Percentiles rank a stretch among this genome's conserved stretches.
These are phyloP conservation scores for Esox masquinongy DNA, from an alignment of 2,797 vertebrate species.

Conservation along the genomic window DNA sequence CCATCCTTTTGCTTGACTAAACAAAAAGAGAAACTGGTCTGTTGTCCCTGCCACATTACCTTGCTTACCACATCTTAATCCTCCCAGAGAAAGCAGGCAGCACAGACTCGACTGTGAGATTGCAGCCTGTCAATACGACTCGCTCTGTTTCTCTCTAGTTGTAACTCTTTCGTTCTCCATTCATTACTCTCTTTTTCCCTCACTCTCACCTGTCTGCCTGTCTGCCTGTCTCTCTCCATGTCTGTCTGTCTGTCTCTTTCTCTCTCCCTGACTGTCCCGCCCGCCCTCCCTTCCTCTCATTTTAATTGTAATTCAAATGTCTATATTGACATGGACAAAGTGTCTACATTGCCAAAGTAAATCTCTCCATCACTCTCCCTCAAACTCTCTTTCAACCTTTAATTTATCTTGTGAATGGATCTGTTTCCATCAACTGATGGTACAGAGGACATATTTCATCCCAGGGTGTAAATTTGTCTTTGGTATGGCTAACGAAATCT, in stretches of 20 bases:
- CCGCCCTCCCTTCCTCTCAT: background rate
- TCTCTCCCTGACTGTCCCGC: background rate
- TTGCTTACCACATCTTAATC: slow-evolving; percentile 1
- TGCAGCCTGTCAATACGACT: slow-evolving; percentile 43
- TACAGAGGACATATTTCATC: slow-evolving; percentile 43
- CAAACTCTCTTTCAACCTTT: slow-evolving; percentile 29
- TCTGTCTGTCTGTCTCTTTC: slow-evolving; percentile 1
- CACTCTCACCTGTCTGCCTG: too few species aligned
- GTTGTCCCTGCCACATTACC: slow-evolving; percentile 12
- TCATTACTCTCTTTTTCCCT: background rate
- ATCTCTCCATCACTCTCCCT: slow-evolving; percentile 15
- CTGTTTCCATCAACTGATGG: slow-evolving; percentile 51
- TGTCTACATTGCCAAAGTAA: too few species aligned
- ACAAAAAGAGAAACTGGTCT: slow-evolving; percentile 39
- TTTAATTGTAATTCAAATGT: background rate
- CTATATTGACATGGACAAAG: background rate
- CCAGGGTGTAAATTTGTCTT: slow-evolving; percentile 39
- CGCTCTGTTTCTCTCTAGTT: background rate
- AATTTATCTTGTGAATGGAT: slow-evolving; percentile 40
- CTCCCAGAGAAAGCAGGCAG: background rate
- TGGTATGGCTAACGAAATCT: slow-evolving; percentile 3
- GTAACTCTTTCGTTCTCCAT: too few species aligned
- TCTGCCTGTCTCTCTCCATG: background rate
- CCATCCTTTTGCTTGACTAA: slow-evolving; percentile 34
- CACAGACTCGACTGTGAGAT: slow-evolving; percentile 52